Evolutionary conservation across 2,888 invertebrate species (phyloP), one percentile per base, ranked within the genome.

Genomic region (Pheosia tremula): DNA sequence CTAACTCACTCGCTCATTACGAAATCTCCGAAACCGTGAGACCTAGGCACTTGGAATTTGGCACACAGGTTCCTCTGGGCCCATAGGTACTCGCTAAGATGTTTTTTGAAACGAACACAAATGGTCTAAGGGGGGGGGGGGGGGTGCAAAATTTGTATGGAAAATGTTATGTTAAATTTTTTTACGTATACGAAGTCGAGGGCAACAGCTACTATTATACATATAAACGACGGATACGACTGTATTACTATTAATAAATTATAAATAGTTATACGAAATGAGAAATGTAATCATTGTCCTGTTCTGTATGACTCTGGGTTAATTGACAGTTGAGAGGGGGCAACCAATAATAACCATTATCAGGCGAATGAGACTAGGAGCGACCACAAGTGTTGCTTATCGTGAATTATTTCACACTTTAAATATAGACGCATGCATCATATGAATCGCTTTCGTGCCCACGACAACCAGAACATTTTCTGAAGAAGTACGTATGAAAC

Each of bases 391-490:
- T 68, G 59, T 58, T 67, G 71, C 71, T 79, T 82, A 84, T 79
- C 80, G 63, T 67, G 67, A 79, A 78, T 80, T 79, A 78, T 71
- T 76, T 74, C 75, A 79, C 75, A 67, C 60, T 62, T 69, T 71
- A 71, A 45, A 9, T 9, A 9, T 9, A 45, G 47, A 47, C n/a
- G n/a, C n/a, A n/a, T n/a, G 11, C n/a, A 47, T 47, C n/a, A n/a
- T 47, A 47, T n/a, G 47, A n/a, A n/a, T n/a, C 47, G 47, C 11
- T 47, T 47, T 47, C 47, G 47, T 47, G n/a, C n/a, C 47, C n/a
- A 47, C 4, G 8, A 47, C 11, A 47, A 47, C n/a, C n/a, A 47
- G n/a, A 5, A 11, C 43, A 4, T 9, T 8, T 9, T 43, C 10
- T 9, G 8, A 43, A 43, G 43, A 41, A 41, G 41, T 41, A 41